Percentiles rank a stretch among this genome's conserved stretches.
Conservation (phyloP, 2,888 invertebrate genomes). For the Kuschelorhynchus macadamiae region DNA sequence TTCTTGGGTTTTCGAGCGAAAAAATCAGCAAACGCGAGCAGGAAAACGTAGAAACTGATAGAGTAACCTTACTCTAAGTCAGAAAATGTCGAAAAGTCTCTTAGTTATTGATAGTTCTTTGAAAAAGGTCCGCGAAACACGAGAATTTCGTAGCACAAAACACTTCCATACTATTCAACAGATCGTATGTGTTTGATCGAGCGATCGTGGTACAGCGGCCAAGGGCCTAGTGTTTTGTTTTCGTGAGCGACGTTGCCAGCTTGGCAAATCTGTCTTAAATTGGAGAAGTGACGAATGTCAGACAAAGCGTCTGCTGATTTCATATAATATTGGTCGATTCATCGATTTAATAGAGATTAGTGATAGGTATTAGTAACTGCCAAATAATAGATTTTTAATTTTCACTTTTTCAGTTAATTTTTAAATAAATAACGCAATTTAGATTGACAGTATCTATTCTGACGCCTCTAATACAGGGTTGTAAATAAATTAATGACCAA, state of each 20-base stretch:
- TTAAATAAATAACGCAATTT: too few relatives aligned
- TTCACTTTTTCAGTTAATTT: too few relatives aligned
- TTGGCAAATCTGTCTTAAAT: not conserved
- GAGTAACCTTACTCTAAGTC: slow-evolving; percentile 11
- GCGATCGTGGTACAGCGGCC: not conserved
- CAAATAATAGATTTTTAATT: too few relatives aligned
- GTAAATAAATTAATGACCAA: too few relatives aligned
- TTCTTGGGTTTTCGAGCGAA: slow-evolving; percentile 59
- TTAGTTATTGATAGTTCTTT: slow-evolving; percentile 28
- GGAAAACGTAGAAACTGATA: not conserved
- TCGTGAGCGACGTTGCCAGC: slow-evolving; percentile 25
- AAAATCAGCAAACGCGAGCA: not conserved
- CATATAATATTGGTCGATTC: too few relatives aligned
- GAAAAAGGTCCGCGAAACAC: slow-evolving; percentile 24
- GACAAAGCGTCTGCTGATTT: too few relatives aligned
- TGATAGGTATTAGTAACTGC: too few relatives aligned
- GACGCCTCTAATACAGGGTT: too few relatives aligned
- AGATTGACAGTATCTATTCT: too few relatives aligned
- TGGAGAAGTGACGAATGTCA: too few relatives aligned
- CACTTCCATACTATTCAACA: slow-evolving; percentile 46
- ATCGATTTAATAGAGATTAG: too few relatives aligned
- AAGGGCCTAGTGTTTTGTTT: slow-evolving; percentile 20
- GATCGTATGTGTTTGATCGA: slow-evolving; percentile 37
- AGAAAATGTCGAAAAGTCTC: slow-evolving; percentile 19
- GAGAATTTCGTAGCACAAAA: slow-evolving; percentile 25